Conservation (phyloP, 2,797 vertebrate species). For the Diplodus sargus region DNA sequence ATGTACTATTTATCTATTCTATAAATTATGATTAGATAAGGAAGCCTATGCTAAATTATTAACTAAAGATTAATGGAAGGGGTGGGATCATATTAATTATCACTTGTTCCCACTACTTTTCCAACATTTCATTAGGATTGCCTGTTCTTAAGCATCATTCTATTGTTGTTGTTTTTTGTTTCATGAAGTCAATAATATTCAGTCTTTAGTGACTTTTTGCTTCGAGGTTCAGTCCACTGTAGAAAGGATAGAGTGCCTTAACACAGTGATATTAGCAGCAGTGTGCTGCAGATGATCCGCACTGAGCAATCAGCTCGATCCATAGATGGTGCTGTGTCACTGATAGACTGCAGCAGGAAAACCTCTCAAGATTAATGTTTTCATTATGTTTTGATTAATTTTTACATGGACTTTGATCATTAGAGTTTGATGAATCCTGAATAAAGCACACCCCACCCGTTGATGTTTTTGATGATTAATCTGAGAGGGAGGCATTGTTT, state of each 20-base stretch:
- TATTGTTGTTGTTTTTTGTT: no score
- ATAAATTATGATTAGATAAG: no score
- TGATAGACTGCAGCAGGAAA: conserved; percentile 31
- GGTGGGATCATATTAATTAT: no score
- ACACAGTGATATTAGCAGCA: background rate
- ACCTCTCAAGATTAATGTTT: conserved; percentile 60
- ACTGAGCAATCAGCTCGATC: conserved; percentile 24
- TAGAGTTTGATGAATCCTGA: conserved; percentile 67
- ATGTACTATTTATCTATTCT: no score
- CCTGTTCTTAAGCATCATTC: no score
- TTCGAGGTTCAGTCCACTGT: background rate
- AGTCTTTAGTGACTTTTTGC: background rate
- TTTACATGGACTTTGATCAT: conserved; percentile 55
- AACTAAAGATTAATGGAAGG: no score
- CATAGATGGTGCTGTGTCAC: conserved; percentile 49
- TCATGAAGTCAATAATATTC: no score
- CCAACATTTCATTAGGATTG: no score
- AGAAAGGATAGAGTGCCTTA: background rate
- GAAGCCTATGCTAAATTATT: no score
- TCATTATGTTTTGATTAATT: conserved; percentile 70
- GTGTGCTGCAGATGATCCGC: background rate
- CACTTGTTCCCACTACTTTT: no score
- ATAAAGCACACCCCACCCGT: conserved; percentile 45
- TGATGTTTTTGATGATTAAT: conserved; percentile 54
- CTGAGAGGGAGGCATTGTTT: conserved; percentile 20